Conservation (phyloP, 2,888 invertebrate genomes). For the Gymnosoma rotundatum region DNA sequence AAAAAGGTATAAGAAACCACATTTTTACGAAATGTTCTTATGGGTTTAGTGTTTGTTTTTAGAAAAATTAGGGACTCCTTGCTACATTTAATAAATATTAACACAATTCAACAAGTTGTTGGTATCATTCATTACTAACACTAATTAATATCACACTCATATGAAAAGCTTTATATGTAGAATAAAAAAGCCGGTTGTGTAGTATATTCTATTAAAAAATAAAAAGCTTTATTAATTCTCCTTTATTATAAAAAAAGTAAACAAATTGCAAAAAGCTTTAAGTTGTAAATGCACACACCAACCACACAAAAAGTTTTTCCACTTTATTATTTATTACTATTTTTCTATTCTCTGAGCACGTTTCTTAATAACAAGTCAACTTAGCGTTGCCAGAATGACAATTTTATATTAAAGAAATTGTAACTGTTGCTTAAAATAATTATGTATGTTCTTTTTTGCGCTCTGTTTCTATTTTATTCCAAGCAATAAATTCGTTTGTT, state of each 20-base stretch:
- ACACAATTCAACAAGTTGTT: slow-evolving; percentile 42
- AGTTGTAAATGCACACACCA: neutral
- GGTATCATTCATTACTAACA: slow-evolving; percentile 30
- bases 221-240: slow-evolving; percentile 34
- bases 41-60: neutral
- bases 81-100: neutral
- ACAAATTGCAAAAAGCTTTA: slow-evolving; percentile 55
- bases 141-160: neutral
- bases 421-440: too few species aligned
- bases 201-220: neutral
- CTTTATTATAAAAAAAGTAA: slow-evolving; percentile 6
- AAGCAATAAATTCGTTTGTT: too few species aligned
- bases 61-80: neutral
- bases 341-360: neutral
- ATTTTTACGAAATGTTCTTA: slow-evolving; percentile 72
- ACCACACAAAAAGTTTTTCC: neutral
- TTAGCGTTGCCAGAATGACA: neutral
- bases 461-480: too few species aligned
- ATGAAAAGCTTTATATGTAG: slow-evolving; percentile 40
- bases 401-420: too few species aligned
- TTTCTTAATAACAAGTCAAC: slow-evolving; percentile 28
- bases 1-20: slow-evolving; percentile 78
- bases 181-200: slow-evolving; percentile 39
- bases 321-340: neutral
- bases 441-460: too few species aligned